Percentiles rank a stretch among this genome's conserved stretches.
Evolutionary conservation across 2,113 vertebrate species (phyloP).

Genomic region (Turdus rufiventris): DNA sequence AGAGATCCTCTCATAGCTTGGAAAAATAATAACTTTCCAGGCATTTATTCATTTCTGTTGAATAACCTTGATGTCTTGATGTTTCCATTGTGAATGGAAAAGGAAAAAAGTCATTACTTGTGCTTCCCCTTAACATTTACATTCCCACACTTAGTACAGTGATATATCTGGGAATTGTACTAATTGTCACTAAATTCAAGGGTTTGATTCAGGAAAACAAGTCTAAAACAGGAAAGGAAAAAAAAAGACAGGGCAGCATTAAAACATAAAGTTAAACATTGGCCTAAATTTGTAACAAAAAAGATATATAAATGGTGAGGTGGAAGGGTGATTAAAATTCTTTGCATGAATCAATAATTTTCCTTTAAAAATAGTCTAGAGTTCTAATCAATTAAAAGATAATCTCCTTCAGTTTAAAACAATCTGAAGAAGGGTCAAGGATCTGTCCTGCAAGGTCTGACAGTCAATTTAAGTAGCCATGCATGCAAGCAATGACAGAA

Average conservation of each 20-base stretch:
- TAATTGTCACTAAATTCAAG: neutral
- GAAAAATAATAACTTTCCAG: constrained; percentile 20
- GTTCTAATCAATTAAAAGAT: neutral
- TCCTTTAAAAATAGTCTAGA: neutral
- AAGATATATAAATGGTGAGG: neutral
- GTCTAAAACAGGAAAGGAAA: neutral
- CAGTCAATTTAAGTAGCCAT: neutral
- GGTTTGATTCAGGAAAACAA: neutral
- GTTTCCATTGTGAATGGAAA: neutral
- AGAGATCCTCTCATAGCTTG: neutral
- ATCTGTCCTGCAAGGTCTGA: neutral
- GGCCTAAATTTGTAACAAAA: neutral
- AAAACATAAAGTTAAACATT: neutral
- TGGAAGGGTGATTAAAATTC: neutral
- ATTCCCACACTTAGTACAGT: neutral
- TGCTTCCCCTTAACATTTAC: neutral
- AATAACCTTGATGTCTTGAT: neutral
- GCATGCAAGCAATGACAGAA: neutral
- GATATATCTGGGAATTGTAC: neutral
- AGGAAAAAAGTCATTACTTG: neutral
- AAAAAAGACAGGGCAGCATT: neutral
- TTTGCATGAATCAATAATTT: neutral
- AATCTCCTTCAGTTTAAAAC: neutral
- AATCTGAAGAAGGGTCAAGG: neutral
- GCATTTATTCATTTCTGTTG: constrained; percentile 22